Evolutionary conservation across 2,797 vertebrate genomes (phyloP), one percentile per base, ranked within the genome.

Genomic region (Anableps anableps): DNA sequence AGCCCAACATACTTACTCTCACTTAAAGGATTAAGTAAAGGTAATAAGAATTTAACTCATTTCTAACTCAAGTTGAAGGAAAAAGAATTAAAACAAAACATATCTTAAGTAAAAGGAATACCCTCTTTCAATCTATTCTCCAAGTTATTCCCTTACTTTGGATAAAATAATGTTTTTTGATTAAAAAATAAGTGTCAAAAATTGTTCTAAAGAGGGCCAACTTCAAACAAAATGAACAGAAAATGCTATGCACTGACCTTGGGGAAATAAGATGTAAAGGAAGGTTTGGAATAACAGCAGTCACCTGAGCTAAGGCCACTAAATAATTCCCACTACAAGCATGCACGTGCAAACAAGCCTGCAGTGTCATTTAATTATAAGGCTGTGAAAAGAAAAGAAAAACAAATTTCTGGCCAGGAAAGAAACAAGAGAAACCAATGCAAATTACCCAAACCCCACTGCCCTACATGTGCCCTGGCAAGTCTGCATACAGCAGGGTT

Each of bases 381-480:
- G 36, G 77, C 76, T 76, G 76, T 78, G 74, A 78, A 80, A 68
- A 75, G 0, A 58, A 72, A 60, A 13, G 36, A 51, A 62, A 43
- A 64, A 62, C 26, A 72, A 77, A n/a, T 70, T 74, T 82, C 66
- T 36, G 19, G 77, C 14, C 26, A 55, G n/a, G 14, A 26, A 43
- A 74, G 62, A 83, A 84, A 75, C 51, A 78, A 31, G 76, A 71
- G 83, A 80, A 79, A 76, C 76, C 31, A 50, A 91, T 80, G 86
- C 85, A 92, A 90, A 91, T 48, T 19, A 47, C 70, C 72, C 86
- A 88, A 91, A 94, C 86, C 90, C 90, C 88, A 94, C 80, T 93
- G 91, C 88, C 93, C 93, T 94, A 90, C 85, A 93, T 93, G 84
- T 91, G 91, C 80, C 80, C 87, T 89, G 84, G 76, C 82, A 83